Evolutionary conservation across 2,888 invertebrate species (phyloP).

Genomic region (Pterobdella sp.): DNA sequence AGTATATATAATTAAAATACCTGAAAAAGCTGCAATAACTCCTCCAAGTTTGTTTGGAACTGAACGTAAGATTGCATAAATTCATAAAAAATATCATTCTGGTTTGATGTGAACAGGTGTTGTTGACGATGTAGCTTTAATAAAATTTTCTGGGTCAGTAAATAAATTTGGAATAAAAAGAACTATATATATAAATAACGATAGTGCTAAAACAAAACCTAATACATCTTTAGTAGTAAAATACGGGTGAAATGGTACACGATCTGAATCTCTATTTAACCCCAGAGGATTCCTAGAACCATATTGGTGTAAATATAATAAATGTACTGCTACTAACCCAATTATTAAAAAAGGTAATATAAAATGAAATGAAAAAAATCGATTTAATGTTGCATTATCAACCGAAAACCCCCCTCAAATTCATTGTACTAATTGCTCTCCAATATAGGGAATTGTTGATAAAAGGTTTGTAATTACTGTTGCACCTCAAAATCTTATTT

Average conservation of each 20-base stretch:
- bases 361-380: conserved; percentile 70
- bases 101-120: conserved; percentile 72
- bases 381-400: conserved; percentile 66
- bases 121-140: conserved; percentile 62
- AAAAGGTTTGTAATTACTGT: conserved; percentile 68
- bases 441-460: conserved; percentile 66
- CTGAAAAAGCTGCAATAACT: conserved; percentile 61
- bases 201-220: conserved; percentile 37
- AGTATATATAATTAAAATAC: conserved; percentile 63
- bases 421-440: conserved; percentile 61
- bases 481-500: conserved; percentile 39
- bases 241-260: conserved; percentile 64
- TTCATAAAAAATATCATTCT: conserved; percentile 76
- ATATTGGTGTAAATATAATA: conserved; percentile 62
- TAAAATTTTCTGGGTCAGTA: conserved; percentile 68
- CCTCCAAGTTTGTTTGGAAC: conserved; percentile 73
- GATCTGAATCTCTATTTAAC: conserved; percentile 60
- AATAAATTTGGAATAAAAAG: conserved; percentile 59
- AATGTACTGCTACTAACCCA: conserved; percentile 60
- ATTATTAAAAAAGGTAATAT: conserved; percentile 63
- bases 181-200: conserved; percentile 55
- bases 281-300: conserved; percentile 65
- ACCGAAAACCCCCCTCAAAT: conserved; percentile 70
- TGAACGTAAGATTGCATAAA: conserved; percentile 70
- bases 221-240: conserved; percentile 60